Percentiles rank a stretch among this genome's conserved stretches.
phyloP scores from a whole-genome alignment of 37 sponge, comb jelly and placozoan species.

The Lycopodina hypogea region DNA sequence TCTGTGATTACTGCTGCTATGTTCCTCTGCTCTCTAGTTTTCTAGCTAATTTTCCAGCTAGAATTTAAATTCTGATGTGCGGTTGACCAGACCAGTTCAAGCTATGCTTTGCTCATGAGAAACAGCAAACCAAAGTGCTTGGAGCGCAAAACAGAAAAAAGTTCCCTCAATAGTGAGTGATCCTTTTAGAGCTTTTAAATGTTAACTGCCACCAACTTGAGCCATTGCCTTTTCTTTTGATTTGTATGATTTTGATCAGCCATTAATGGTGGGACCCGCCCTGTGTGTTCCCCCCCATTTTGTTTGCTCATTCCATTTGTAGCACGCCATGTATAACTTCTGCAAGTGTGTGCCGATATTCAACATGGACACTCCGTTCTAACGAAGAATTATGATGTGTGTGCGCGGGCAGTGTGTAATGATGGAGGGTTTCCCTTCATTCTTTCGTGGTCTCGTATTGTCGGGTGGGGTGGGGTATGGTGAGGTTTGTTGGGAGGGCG shows the following conservation, averaged over 20 bases:
- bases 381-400: not conserved
- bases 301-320: not conserved
- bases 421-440: not conserved
- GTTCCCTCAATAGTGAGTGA: too few species aligned
- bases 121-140: too few species aligned
- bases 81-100: too few species aligned
- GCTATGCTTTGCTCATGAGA: too few species aligned
- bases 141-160: too few species aligned
- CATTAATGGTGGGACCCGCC: constrained; percentile 3
- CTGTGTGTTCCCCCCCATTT: constrained; percentile 3
- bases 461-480: not conserved
- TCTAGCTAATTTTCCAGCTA: too few species aligned
- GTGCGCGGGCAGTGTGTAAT: not conserved
- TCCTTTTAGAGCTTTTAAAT: too few species aligned
- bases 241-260: not conserved
- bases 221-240: not conserved
- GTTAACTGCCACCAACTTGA: too few species aligned
- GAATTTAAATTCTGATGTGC: too few species aligned
- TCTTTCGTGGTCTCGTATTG: not conserved
- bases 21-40: too few species aligned
- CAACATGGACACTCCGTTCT: constrained; percentile 57
- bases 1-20: too few species aligned
- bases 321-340: constrained; percentile 43
- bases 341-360: constrained; percentile 48
- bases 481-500: not conserved